Percentiles rank a stretch among this genome's conserved stretches.
Evolutionary conservation across 2,113 vertebrate genomes (phyloP).

Genomic region (Delphinus delphis): DNA sequence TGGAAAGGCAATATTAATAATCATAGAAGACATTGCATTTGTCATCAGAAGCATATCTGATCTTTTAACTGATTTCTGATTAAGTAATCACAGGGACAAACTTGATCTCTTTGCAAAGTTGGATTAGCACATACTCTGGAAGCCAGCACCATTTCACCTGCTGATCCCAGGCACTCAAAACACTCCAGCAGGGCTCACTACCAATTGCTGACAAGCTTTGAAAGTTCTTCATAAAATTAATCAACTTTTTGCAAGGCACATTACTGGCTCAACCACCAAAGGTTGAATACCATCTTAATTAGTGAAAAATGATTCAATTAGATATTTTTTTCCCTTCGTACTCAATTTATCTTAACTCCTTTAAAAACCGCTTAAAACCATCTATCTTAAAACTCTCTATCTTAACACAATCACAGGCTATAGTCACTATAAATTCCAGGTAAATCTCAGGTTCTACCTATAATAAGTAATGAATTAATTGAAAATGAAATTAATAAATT

Average conservation of each 20-base stretch:
- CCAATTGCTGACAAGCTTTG: slow-evolving; percentile 53
- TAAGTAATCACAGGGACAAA: not conserved
- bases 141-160: slow-evolving; percentile 93
- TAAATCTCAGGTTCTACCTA: not conserved
- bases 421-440: not conserved
- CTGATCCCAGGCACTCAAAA: slow-evolving; percentile 94
- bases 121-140: not conserved
- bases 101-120: not conserved
- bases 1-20: not conserved
- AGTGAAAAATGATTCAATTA: not conserved
- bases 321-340: not conserved
- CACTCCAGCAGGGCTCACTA: slow-evolving; percentile 76
- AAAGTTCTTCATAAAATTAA: slow-evolving; percentile 26
- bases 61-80: not conserved
- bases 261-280: not conserved
- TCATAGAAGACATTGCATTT: not conserved
- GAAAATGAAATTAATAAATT: not conserved
- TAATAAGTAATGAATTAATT: not conserved
- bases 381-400: not conserved
- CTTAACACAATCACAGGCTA: not conserved
- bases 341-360: not conserved
- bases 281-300: not conserved
- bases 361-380: not conserved
- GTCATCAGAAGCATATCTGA: not conserved
- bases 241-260: not conserved